Percentiles rank a stretch among this genome's conserved stretches.
Evolutionary conservation across 2,797 vertebrate genomes (phyloP).

Genomic region (Tokudaia tokunoshimensis): DNA sequence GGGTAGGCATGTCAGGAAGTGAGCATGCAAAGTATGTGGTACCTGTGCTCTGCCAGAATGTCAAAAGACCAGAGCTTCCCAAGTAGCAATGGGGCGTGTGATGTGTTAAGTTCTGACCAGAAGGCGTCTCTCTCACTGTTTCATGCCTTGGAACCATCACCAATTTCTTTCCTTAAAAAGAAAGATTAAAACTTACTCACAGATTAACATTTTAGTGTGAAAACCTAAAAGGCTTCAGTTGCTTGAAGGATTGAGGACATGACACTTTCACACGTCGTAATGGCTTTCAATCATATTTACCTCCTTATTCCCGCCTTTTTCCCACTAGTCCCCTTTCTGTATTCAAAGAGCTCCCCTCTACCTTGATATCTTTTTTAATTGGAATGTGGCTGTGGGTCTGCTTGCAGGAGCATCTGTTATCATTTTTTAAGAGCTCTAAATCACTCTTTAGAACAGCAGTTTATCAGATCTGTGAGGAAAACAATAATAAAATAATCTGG

Average conservation of each 20-base stretch:
- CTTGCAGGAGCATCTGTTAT: background rate
- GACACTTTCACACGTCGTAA: too few species aligned
- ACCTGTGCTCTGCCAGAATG: background rate
- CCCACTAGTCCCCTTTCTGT: too few species aligned
- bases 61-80: background rate
- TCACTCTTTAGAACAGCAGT: background rate
- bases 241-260: background rate
- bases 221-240: conserved; percentile 3
- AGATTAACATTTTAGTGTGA: background rate
- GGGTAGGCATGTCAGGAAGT: background rate
- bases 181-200: background rate
- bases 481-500: background rate
- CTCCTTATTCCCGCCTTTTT: too few species aligned
- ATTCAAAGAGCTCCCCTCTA: background rate
- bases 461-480: conserved; percentile 27
- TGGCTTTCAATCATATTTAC: background rate
- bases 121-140: conserved; percentile 67
- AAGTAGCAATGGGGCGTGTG: background rate
- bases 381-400: background rate
- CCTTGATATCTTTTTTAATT: background rate
- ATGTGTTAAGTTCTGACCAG: conserved; percentile 24
- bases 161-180: conserved; percentile 51
- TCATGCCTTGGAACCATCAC: background rate
- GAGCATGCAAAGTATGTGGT: too few species aligned
- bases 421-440: background rate